Evolutionary conservation across 1,140 invertebrate genomes (phyloP), one percentile per base, ranked within the genome.

Genomic region (Mamestra configurata): DNA sequence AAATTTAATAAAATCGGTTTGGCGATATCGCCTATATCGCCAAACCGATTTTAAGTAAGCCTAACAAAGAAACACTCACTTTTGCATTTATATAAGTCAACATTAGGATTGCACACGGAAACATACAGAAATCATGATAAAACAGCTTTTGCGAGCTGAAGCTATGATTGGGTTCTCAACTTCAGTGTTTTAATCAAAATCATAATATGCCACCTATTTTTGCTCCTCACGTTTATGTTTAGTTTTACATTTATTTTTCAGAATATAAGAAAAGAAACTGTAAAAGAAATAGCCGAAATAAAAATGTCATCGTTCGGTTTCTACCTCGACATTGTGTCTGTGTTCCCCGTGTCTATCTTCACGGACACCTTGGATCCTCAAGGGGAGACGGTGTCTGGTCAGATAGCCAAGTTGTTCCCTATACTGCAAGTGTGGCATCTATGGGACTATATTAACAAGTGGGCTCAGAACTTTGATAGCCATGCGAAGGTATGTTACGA

Each of bases 401-500:
- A 93, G 79, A 59, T 93, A 31, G 85, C 88, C 0, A 79, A 83
- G 10, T 35, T 93, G 7, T 82, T 89, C 13, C 91, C 91, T 1
- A 80, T 88, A 5, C 59, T 94, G 10, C 92, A 94, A 89, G 88
- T 93, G 1, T 93, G 93, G 93, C 93, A 94, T 76, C 79, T 94
- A 49, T 93, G 91, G 92, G 86, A 89, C 18, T 94, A 93, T 77
- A 80, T 91, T 2, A 43, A 72, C 0, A 91, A 89, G 76, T 93
- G 92, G 92, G 84, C 88, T 53, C 79, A 66, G n/a, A 91, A 86
- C 55, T 93, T 93, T 55, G 71, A 89, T 49, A 86, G 81, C 49
- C 89, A 92, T 72, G 75, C 85, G 15, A 92, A 91, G 86, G 92
- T 92, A 79, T 80, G 27, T 49, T 46, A 46, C 0, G 2, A 40